These are phyloP conservation scores for Galeruca laticollis DNA, from an alignment of 2,888 invertebrate genomes.

Conservation along the genomic window DNA sequence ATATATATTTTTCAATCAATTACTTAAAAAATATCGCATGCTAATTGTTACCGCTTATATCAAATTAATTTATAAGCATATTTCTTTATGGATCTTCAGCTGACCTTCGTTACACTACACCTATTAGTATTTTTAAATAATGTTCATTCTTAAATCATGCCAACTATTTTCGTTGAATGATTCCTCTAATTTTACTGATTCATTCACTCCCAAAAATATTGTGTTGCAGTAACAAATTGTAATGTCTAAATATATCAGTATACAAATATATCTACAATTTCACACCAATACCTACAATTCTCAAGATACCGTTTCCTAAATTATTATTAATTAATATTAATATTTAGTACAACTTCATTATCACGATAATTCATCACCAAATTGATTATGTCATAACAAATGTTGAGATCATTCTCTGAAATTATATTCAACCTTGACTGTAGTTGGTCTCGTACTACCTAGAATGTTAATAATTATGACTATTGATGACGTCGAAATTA, in stretches of 20 bases:
- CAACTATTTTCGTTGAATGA: neutral
- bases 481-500: neutral
- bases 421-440: slow-evolving; percentile 9
- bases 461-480: neutral
- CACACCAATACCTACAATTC: slow-evolving; percentile 3
- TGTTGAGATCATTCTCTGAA: slow-evolving; percentile 19
- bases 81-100: no score
- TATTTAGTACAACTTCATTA: neutral
- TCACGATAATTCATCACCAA: neutral
- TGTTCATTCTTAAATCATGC: no score
- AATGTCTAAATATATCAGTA: neutral
- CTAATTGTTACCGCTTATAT: no score
- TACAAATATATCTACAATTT: neutral
- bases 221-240: neutral
- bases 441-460: slow-evolving; percentile 1
- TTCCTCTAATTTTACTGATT: neutral
- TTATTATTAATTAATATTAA: neutral
- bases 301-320: neutral
- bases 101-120: no score
- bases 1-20: no score
- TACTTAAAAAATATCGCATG: no score
- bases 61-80: no score
- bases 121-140: no score
- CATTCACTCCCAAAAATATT: neutral
- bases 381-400: slow-evolving; percentile 6